Evolutionary conservation across 1,140 invertebrate genomes (phyloP).

Genomic region (Drosophila seguyi): DNA sequence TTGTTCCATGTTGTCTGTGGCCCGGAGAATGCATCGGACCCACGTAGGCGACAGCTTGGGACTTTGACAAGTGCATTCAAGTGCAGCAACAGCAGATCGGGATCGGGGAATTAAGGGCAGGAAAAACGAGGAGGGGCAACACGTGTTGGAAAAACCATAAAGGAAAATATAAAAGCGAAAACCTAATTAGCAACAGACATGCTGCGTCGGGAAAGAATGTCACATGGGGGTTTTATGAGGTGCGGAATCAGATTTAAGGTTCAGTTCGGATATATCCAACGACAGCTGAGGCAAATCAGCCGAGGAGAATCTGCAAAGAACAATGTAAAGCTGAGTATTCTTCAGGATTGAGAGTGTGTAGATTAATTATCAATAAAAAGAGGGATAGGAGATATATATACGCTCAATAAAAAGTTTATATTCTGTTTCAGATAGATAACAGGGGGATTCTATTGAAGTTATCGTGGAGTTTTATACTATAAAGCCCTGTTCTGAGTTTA

Average conservation of each 20-base stretch:
- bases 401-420: background rate
- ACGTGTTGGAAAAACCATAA: conserved; percentile 46
- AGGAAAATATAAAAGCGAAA: conserved; percentile 38
- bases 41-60: conserved; percentile 39
- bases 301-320: background rate
- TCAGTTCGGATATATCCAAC: background rate
- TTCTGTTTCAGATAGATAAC: background rate
- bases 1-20: conserved; percentile 41
- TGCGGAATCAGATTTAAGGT: conserved; percentile 18
- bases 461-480: too few relatives aligned
- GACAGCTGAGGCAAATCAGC: conserved; percentile 35
- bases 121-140: conserved; percentile 18
- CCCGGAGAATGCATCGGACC: conserved; percentile 22
- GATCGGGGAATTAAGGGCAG: conserved; percentile 13
- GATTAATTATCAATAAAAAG: background rate
- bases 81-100: conserved; percentile 36
- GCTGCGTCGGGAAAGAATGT: conserved; percentile 17
- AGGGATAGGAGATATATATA: background rate
- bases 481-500: too few relatives aligned
- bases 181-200: conserved; percentile 63
- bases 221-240: conserved; percentile 22
- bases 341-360: background rate
- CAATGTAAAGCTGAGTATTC: background rate
- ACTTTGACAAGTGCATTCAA: conserved; percentile 71
- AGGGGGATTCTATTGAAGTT: background rate